These are phyloP conservation scores for Palythoa grandis DNA, from an alignment of 92 coral and sea anemone genomes.

Conservation along the genomic window DNA sequence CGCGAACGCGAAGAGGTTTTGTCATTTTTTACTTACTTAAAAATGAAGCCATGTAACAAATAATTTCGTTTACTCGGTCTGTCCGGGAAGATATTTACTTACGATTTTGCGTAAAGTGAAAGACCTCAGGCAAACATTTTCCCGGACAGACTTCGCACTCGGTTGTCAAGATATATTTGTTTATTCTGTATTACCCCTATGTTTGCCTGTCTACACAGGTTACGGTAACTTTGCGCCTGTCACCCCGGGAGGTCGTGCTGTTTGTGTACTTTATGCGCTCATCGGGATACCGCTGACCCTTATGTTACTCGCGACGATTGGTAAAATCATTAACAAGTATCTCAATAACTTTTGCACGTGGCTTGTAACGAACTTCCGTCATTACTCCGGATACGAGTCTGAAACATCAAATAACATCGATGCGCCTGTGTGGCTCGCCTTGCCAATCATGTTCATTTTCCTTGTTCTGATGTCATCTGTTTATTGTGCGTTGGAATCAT, in stretches of 20 bases:
- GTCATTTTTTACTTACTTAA: too few relatives aligned
- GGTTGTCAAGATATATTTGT: too few relatives aligned
- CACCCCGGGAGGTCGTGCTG: slow-evolving; percentile 82
- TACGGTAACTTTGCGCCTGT: slow-evolving; percentile 91
- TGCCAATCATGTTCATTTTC: slow-evolving; percentile 80
- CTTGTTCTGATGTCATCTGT: slow-evolving; percentile 77
- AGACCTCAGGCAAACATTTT: too few relatives aligned
- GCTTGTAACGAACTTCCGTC: slow-evolving; percentile 70
- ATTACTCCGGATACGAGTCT: slow-evolving; percentile 70
- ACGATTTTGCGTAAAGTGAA: too few relatives aligned
- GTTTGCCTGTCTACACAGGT: slow-evolving; percentile 52
- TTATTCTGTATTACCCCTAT: not conserved
- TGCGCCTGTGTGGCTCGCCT: slow-evolving; percentile 91
- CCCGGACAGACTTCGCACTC: too few relatives aligned
- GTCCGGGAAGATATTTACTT: too few relatives aligned
- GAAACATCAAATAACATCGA: slow-evolving; percentile 82
- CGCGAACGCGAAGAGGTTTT: too few relatives aligned
- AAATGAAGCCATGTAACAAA: too few relatives aligned
- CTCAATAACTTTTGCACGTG: slow-evolving; percentile 85
- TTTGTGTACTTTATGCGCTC: slow-evolving; percentile 84
- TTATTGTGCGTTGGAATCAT: slow-evolving; percentile 87
- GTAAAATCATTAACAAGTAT: slow-evolving; percentile 76
- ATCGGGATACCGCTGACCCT: slow-evolving; percentile 94
- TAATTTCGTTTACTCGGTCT: too few relatives aligned
- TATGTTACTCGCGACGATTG: slow-evolving; percentile 89